Base-by-base conservation (phyloP, 2,797 vertebrate species). In the Rhabdophis nuchalis region DNA sequence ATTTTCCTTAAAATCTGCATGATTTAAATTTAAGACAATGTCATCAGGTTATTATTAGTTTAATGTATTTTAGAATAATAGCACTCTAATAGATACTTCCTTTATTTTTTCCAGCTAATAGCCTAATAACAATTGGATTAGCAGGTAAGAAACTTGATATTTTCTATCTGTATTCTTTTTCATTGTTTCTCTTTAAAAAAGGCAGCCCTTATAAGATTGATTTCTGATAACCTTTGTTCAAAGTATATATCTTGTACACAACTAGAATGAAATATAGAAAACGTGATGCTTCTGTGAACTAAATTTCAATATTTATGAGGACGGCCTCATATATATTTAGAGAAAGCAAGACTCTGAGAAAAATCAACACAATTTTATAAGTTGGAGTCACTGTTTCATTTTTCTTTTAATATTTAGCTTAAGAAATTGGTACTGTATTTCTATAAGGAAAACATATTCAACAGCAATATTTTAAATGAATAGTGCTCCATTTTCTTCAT, bases 51-150 rank as follows among this genome's bases (percentile, higher is more conserved):
- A 90, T 56, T 7, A 82, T 36, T 90, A 52, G 13, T n/a, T 87
- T 92, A 61, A 82, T 82, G 18, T 46, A 41, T 82, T 82, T 82
- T 82, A 46, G 9, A 82, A 85, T 57, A 87, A 11, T 36, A 61
- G 14, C 0, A 89, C 12, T 94, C 90, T 96, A 88, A 88, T 87
- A 0, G 36, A 0, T 92, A 2, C 90, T n/a, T 87, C 91, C 46
- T 4, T 18, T 46, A 12, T 61, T 61, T 61, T 6, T 25, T 13
- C 68, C 90, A 97, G 96, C 96, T 94, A 96, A 96, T 88, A 93
- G 95, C 91, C 91, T 97, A 88, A 93, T 96, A 94, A 94, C 5
- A 0, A 95, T 97, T 87, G 96, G 96, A 97, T 95, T 96, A 0
- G 0, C 95, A 96, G 96, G 96, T 97, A 89, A 97, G 96, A 88